phyloP scores from a whole-genome alignment of 1,140 invertebrate species.

The Agrilus planipennis region DNA sequence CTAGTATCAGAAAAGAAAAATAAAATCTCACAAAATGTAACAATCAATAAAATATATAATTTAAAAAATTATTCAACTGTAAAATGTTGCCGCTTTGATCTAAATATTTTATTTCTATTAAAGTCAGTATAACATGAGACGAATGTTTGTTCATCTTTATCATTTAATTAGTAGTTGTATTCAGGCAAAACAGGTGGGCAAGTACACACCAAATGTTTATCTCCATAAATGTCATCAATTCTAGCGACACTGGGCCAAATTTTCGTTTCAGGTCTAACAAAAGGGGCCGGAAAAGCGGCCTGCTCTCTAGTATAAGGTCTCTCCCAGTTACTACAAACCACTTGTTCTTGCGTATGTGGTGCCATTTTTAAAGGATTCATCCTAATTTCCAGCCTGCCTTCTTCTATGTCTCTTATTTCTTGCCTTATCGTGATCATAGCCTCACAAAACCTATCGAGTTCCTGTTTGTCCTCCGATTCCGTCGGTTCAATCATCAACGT shows the following conservation, averaged over 20 bases:
- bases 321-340: constrained; percentile 80
- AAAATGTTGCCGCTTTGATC: too few relatives aligned
- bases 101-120: too few relatives aligned
- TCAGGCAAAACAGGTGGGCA: constrained; percentile 75
- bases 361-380: constrained; percentile 93
- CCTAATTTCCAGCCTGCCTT: constrained; percentile 70
- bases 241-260: constrained; percentile 94
- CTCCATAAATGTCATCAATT: constrained; percentile 97
- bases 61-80: too few relatives aligned
- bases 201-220: constrained; percentile 94
- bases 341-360: constrained; percentile 84
- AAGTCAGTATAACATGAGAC: too few relatives aligned
- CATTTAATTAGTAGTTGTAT: constrained; percentile 27
- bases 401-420: constrained; percentile 91
- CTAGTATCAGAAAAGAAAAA: too few relatives aligned
- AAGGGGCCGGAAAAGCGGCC: constrained; percentile 89
- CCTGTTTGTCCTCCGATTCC: constrained; percentile 93
- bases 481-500: constrained; percentile 99
- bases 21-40: too few relatives aligned
- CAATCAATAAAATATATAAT: too few relatives aligned
- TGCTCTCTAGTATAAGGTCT: constrained; percentile 83
- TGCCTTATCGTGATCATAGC: constrained; percentile 85
- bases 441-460: constrained; percentile 93
- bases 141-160: too few relatives aligned
- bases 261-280: constrained; percentile 75